Base-by-base conservation (phyloP, 2,888 invertebrate genomes). In the Carabus problematicus region DNA sequence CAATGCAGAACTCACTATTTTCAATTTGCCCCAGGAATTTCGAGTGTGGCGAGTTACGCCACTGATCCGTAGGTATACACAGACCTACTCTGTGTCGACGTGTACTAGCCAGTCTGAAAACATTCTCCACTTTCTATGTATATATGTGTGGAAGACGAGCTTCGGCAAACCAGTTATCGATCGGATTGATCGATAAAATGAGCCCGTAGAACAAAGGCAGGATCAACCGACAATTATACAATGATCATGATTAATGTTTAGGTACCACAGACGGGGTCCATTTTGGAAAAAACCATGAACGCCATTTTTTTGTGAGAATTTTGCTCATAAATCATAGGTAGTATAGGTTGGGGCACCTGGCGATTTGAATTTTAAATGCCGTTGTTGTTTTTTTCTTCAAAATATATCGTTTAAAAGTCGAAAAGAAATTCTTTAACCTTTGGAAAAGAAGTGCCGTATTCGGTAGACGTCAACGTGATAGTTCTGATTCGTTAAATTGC, bases 161-260 rank as follows among this genome's bases (percentile, higher is more conserved):
- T 49, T 43, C 52, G 59, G 9, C 29, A 67, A 67, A 67, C 67
- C 59, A 60, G 67, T 67, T 67, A 67, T 67, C 67, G 67, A 67
- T 67, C 49, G 60, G 60, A 67, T 67, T 67, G 67, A 67, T 67
- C 67, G 67, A 67, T 67, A 67, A 67, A 67, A 60, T 60, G 43
- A 60, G 60, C 58, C 42, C 63, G 58, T 58, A 58, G 58, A 66
- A 66, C 58, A 66, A 59, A 66, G 58, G 66, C 58, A 56, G 66
- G 66, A 66, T 66, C 66, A 52, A 60, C 67, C 67, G 43, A 60
- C 67, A 67, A 67, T 67, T 67, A 67, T 60, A 67, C 54, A 54
- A 29, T 19, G 29, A 56, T 59, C 67, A 54, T 67, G 67, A 67
- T 67, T 67, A 67, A 67, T 67, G 67, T 67, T 67, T 58, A 11